phyloP scores from a whole-genome alignment of 2,888 invertebrate genomes.

The Pycnomerus fuliginosus region DNA sequence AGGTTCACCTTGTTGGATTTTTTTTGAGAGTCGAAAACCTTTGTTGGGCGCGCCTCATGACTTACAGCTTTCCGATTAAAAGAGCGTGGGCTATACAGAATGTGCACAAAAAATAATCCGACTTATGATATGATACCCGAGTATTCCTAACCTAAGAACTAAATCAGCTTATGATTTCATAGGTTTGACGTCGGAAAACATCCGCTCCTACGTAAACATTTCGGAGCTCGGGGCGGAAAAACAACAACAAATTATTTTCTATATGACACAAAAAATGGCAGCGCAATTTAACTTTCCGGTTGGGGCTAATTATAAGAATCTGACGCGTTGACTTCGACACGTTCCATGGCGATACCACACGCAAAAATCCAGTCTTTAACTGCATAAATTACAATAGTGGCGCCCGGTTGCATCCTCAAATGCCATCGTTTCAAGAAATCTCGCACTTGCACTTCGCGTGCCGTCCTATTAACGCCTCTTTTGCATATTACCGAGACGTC shows the following conservation, averaged over 20 bases:
- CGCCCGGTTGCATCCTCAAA: slow-evolving; percentile 23
- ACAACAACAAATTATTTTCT: too few species aligned
- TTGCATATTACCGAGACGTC: too few species aligned
- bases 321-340: slow-evolving; percentile 8
- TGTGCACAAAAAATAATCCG: slow-evolving; percentile 40
- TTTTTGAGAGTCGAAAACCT: slow-evolving; percentile 2
- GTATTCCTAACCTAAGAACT: slow-evolving; percentile 23
- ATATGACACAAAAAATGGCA: too few species aligned
- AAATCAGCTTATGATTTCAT: slow-evolving; percentile 29
- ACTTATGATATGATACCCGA: slow-evolving; percentile 34
- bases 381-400: slow-evolving; percentile 24
- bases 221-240: too few species aligned
- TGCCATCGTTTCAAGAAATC: slow-evolving; percentile 26
- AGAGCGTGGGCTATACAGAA: slow-evolving; percentile 35
- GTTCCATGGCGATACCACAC: slow-evolving; percentile 15
- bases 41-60: slow-evolving; percentile 25
- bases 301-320: slow-evolving; percentile 9
- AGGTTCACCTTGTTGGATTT: too few species aligned
- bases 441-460: slow-evolving; percentile 24
- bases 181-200: slow-evolving; percentile 17
- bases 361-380: slow-evolving; percentile 18
- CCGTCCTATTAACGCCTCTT: slow-evolving; percentile 16
- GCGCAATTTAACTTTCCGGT: too few species aligned
- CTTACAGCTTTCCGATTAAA: slow-evolving; percentile 34
- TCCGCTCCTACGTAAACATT: too few species aligned